A percentile compares a stretch with the other conserved stretches of the same genome.
Conservation (phyloP, 1,140 invertebrate species). For the Zophobas atratus region DNA sequence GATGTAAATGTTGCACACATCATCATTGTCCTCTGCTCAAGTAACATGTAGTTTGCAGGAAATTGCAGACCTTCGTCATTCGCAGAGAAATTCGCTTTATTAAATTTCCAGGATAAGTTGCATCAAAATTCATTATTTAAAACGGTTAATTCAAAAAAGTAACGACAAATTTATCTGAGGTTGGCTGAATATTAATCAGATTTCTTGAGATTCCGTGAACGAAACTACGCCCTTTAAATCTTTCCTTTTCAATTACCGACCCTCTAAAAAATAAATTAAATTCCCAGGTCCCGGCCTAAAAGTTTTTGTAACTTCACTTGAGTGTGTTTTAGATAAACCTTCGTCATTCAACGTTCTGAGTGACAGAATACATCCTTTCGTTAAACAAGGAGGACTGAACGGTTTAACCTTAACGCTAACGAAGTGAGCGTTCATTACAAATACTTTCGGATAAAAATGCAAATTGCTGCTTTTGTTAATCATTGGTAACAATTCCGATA, state of each 20-base stretch:
- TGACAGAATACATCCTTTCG: conserved; percentile 47
- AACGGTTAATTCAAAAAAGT: conserved; percentile 38
- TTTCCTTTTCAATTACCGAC: conserved; percentile 50
- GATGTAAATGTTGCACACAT: conserved; percentile 35
- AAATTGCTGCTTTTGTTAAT: conserved; percentile 29
- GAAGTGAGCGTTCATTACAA: background rate
- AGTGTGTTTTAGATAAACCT: conserved; percentile 50
- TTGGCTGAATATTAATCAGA: conserved; percentile 44
- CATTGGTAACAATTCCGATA: conserved; percentile 7
- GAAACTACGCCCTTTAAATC: conserved; percentile 50
- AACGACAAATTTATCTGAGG: conserved; percentile 40
- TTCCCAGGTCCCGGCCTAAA: conserved; percentile 44
- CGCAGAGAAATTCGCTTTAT: conserved; percentile 14
- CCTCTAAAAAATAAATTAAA: conserved; percentile 49
- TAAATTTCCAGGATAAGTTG: conserved; percentile 4
- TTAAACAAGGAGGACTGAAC: conserved; percentile 28
- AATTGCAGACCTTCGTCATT: conserved; percentile 20
- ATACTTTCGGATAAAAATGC: conserved; percentile 14
- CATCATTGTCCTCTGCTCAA: conserved; percentile 10
- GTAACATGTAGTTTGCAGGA: background rate
- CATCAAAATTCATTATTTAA: conserved; percentile 38
- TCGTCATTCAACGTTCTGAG: conserved; percentile 47
- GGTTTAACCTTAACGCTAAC: conserved; percentile 9
- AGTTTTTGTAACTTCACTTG: conserved; percentile 50
- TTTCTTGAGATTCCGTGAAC: conserved; percentile 44